phyloP scores from a whole-genome alignment of 2,113 vertebrate genomes.

The Gambusia holbrooki region DNA sequence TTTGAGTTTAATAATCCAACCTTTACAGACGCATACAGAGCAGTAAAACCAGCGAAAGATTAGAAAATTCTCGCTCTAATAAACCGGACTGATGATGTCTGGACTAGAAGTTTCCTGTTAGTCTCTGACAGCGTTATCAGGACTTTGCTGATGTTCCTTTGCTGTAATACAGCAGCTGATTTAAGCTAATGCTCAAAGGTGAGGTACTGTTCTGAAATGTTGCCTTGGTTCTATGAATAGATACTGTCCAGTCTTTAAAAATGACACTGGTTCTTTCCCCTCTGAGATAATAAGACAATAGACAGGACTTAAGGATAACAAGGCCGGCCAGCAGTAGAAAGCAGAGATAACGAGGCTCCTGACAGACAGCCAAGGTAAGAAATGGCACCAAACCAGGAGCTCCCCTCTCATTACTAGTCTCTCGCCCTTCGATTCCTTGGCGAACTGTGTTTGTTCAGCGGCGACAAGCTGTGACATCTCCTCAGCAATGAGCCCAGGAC shows the following conservation, averaged over 20 bases:
- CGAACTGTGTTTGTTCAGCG: slow-evolving; percentile 30
- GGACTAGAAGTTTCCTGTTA: slow-evolving; percentile 23
- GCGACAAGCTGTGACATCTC: slow-evolving; percentile 44
- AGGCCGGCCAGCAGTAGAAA: slow-evolving; percentile 53
- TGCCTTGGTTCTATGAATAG: slow-evolving; percentile 52
- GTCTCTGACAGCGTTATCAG: slow-evolving; percentile 28
- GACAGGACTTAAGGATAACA: slow-evolving; percentile 68
- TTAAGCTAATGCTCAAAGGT: slow-evolving; percentile 42
- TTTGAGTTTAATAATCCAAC: background rate
- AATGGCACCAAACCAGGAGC: slow-evolving; percentile 33
- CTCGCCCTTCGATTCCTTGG: slow-evolving; percentile 43
- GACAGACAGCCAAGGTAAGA: slow-evolving; percentile 64
- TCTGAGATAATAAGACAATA: slow-evolving; percentile 64
- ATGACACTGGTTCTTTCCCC: slow-evolving; percentile 49
- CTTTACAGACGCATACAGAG: background rate
- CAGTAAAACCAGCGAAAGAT: slow-evolving; percentile 31
- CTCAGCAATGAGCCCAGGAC: slow-evolving; percentile 41
- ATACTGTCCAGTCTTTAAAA: slow-evolving; percentile 41
- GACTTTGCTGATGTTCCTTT: slow-evolving; percentile 22
- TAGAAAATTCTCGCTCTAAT: slow-evolving; percentile 5
- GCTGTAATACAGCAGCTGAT: slow-evolving; percentile 28
- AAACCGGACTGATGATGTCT: slow-evolving; percentile 17
- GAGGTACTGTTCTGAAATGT: slow-evolving; percentile 9
- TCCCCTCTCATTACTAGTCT: slow-evolving; percentile 66
- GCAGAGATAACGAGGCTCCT: slow-evolving; percentile 68